A percentile compares a stretch with the other conserved stretches of the same genome.
Conservation (phyloP, 2,888 invertebrate genomes). For the Oeneis ivallda region DNA sequence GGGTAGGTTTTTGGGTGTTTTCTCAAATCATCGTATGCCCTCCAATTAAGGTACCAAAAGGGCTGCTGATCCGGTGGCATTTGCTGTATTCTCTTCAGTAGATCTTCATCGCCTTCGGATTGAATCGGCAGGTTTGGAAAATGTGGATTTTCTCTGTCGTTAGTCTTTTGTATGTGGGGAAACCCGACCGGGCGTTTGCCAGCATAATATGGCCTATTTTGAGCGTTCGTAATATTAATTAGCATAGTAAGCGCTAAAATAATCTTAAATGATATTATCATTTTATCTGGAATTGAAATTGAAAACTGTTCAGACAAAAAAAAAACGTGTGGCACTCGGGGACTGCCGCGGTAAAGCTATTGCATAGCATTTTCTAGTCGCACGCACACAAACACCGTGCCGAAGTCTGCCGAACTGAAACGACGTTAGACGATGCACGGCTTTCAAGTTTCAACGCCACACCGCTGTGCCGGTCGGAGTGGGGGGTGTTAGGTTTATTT, state of each 20-base stretch:
- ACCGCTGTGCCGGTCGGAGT: too few species aligned
- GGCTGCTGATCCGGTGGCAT: conserved; percentile 84
- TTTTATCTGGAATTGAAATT: conserved; percentile 6
- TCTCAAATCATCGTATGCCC: conserved; percentile 81
- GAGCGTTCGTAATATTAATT: neutral
- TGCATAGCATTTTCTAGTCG: too few species aligned
- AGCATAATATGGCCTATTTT: conserved; percentile 1
- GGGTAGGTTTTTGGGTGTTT: conserved; percentile 60
- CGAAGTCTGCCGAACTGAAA: too few species aligned
- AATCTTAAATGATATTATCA: neutral
- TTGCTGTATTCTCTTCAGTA: conserved; percentile 79
- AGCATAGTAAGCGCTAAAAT: neutral
- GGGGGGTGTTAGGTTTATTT: too few species aligned
- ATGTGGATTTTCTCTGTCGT: conserved; percentile 46
- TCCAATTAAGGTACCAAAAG: conserved; percentile 86
- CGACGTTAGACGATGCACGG: too few species aligned
- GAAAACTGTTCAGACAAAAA: neutral
- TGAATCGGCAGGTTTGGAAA: conserved; percentile 75
- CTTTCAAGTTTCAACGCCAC: too few species aligned
- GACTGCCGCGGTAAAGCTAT: too few species aligned
- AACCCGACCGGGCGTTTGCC: neutral
- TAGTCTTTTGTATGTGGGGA: conserved; percentile 45
- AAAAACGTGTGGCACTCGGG: too few species aligned
- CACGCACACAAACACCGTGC: too few species aligned
- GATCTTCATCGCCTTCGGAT: conserved; percentile 78